These are phyloP conservation scores for Alcedo quadribrachys DNA, from an alignment of 2,797 vertebrate genomes.

Conservation along the genomic window DNA sequence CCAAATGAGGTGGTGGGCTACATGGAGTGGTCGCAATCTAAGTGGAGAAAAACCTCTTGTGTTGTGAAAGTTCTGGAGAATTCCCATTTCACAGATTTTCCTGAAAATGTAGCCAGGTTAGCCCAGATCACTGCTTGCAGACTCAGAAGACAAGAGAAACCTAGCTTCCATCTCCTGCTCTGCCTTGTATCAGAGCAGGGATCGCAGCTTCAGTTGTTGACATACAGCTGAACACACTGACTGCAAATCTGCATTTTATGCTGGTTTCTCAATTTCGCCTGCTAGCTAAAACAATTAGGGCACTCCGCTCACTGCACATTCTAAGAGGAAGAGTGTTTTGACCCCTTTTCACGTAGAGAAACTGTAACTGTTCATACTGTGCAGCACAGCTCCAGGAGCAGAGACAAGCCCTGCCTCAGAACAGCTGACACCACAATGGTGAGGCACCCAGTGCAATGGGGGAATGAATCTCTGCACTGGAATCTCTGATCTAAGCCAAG, in stretches of 20 bases:
- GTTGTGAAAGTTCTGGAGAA: neutral
- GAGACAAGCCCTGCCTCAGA: neutral
- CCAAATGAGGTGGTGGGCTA: neutral
- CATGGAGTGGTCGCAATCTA: neutral
- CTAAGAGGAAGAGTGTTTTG: neutral
- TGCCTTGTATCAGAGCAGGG: neutral
- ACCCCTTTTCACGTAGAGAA: neutral
- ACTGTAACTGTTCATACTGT: neutral
- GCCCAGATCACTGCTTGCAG: neutral
- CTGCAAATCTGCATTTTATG: neutral
- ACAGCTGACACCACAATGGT: rapidly evolving
- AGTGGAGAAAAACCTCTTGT: rapidly evolving
- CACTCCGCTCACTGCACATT: neutral
- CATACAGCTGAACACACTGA: neutral
- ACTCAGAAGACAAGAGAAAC: neutral
- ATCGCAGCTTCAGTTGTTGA: rapidly evolving
- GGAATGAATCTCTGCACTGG: neutral
- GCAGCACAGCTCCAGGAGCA: neutral
- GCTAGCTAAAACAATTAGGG: neutral
- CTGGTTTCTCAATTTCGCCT: neutral
- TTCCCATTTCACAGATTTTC: neutral
- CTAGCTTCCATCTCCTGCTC: neutral
- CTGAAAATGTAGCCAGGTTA: neutral
- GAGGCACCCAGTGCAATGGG: neutral
- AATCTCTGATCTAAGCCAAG: neutral